Conservation (phyloP, 2,888 invertebrate species). For the Lydus trimaculatus region DNA sequence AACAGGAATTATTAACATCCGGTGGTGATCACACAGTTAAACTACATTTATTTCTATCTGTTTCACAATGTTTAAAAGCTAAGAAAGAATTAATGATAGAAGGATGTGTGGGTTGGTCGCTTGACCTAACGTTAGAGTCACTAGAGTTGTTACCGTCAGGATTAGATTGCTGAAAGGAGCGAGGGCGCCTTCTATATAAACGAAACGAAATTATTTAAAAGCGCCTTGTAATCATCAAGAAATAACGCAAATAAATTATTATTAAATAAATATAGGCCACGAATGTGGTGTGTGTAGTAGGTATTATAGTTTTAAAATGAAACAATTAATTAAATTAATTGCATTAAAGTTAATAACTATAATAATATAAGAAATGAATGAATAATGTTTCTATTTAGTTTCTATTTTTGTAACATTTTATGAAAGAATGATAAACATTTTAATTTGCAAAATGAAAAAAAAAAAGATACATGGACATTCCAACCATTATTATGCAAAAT, state of each 20-base stretch:
- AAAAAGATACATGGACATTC: conserved; percentile 3
- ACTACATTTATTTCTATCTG: conserved; percentile 6
- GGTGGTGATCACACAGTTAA: conserved; percentile 14
- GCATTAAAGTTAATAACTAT: conserved; percentile 26
- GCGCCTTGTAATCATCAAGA: not conserved
- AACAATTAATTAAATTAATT: conserved; percentile 29
- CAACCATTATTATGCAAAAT: conserved; percentile 22
- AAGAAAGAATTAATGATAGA: conserved; percentile 25
- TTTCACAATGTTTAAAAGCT: not conserved
- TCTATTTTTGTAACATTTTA: conserved; percentile 8
- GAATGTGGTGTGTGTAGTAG: conserved; percentile 19
- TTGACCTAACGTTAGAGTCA: conserved; percentile 25
- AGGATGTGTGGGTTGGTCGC: conserved; percentile 26
- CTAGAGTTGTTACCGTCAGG: conserved; percentile 19
- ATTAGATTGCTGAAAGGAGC: not conserved
- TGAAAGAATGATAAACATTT: conserved; percentile 22
- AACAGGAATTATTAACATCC: conserved; percentile 27
- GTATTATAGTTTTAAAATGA: conserved; percentile 17
- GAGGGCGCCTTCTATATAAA: not conserved
- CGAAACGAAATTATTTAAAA: not conserved
- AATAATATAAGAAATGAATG: conserved; percentile 15
- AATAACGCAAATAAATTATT: conserved; percentile 20
- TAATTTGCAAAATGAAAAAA: conserved; percentile 28
- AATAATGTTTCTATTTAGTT: not conserved
- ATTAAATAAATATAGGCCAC: conserved; percentile 27